Percentiles rank a stretch among this genome's conserved stretches.
Conservation (phyloP, 2,797 vertebrate genomes). For the Cynodonichthys magdalenae region DNA sequence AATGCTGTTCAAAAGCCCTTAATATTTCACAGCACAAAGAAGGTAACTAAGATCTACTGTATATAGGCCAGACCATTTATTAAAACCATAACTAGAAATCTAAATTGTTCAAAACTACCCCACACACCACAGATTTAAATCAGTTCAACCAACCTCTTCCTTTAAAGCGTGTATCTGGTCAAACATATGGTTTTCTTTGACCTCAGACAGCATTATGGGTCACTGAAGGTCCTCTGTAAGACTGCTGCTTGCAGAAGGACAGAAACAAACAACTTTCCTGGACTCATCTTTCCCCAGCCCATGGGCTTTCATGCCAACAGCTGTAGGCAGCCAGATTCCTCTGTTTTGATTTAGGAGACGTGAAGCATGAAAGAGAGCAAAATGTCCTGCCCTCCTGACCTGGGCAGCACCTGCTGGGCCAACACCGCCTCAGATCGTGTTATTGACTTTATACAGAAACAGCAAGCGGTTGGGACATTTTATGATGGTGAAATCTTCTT, state of each 20-base stretch:
- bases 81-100: slow-evolving; percentile 7
- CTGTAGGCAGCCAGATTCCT: slow-evolving; percentile 51
- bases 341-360: slow-evolving; percentile 59
- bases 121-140: slow-evolving; percentile 1
- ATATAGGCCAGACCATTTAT: slow-evolving; percentile 25
- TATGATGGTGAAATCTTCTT: neutral
- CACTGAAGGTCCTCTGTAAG: neutral
- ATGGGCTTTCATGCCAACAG: slow-evolving; percentile 42
- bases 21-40: slow-evolving; percentile 18
- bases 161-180: neutral
- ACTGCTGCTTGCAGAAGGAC: slow-evolving; percentile 11
- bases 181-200: slow-evolving; percentile 1
- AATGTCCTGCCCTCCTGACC: slow-evolving; percentile 50
- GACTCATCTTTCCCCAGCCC: slow-evolving; percentile 22
- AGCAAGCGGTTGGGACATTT: neutral
- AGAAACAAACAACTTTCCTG: slow-evolving; percentile 29
- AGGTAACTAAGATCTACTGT: slow-evolving; percentile 6
- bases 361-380: slow-evolving; percentile 49
- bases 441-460: slow-evolving; percentile 5
- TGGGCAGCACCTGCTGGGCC: slow-evolving; percentile 22
- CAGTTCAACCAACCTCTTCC: neutral
- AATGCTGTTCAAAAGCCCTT: slow-evolving; percentile 30
- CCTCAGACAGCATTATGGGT: neutral
- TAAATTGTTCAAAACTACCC: slow-evolving; percentile 18
- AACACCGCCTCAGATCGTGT: neutral